Evolutionary conservation across 2,888 invertebrate genomes (phyloP).

Genomic region (Creontiades dilutus): DNA sequence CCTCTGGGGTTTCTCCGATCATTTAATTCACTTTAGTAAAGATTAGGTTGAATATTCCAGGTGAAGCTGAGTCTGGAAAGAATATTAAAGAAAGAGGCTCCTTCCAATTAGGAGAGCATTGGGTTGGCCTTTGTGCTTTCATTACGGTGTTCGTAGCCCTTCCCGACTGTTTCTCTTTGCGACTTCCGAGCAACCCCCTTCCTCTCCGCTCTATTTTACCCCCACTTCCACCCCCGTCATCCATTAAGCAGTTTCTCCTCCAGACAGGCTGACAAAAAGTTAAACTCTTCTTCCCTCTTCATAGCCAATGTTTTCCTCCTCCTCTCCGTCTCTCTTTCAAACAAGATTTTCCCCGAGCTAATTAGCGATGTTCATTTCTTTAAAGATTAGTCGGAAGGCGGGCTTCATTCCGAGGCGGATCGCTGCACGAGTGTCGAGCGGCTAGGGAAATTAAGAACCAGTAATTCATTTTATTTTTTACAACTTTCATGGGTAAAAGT

Average conservation of each 20-base stretch:
- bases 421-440: not conserved
- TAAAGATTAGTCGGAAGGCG: constrained; percentile 14
- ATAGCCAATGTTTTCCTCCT: constrained; percentile 9
- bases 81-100: constrained; percentile 54
- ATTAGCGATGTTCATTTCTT: constrained; percentile 53
- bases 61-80: constrained; percentile 36
- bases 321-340: not conserved
- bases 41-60: constrained; percentile 43
- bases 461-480: no score
- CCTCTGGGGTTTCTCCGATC: constrained; percentile 21
- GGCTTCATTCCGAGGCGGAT: not conserved
- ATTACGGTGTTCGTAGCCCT: constrained; percentile 24
- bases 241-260: constrained; percentile 34
- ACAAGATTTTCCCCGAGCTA: constrained; percentile 33
- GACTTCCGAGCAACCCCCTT: constrained; percentile 2
- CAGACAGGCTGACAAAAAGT: constrained; percentile 18
- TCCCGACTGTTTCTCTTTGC: constrained; percentile 15
- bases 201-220: not conserved
- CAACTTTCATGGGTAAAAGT: no score
- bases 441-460: no score
- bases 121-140: constrained; percentile 60
- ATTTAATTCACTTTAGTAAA: constrained; percentile 63
- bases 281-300: not conserved
- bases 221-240: not conserved
- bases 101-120: constrained; percentile 59